Percentiles rank a stretch among this genome's conserved stretches.
These are phyloP conservation scores for Pteromalus puparum DNA, from an alignment of 1,140 invertebrate species.

Conservation along the genomic window DNA sequence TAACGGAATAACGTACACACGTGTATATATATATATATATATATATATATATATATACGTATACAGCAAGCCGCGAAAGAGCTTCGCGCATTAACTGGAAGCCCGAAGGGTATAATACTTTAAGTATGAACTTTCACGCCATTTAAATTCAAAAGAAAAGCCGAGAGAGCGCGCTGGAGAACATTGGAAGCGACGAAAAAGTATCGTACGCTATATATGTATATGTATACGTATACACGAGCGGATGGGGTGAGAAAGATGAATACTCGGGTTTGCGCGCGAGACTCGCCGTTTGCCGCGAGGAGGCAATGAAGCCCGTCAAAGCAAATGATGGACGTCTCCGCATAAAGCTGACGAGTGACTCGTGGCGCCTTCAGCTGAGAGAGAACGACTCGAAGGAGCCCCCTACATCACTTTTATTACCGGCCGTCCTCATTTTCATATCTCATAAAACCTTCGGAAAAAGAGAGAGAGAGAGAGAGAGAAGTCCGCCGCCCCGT, in stretches of 20 bases:
- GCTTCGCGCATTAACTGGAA: constrained; percentile 18
- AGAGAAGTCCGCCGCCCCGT: constrained; percentile 63
- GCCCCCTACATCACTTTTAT: constrained; percentile 79
- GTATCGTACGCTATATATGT: not conserved
- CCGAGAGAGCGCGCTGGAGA: not conserved
- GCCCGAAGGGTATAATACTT: constrained; percentile 32
- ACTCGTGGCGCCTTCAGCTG: constrained; percentile 75
- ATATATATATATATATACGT: too few species aligned
- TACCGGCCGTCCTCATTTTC: constrained; percentile 78
- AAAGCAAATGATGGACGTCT: constrained; percentile 75
- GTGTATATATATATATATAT: too few species aligned
- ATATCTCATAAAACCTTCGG: constrained; percentile 76
- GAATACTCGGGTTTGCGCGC: not conserved
- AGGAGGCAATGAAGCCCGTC: constrained; percentile 74
- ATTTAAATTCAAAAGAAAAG: constrained; percentile 46
- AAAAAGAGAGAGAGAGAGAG: not conserved
- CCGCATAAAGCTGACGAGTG: constrained; percentile 78
- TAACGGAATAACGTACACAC: not conserved
- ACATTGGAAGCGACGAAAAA: constrained; percentile 36
- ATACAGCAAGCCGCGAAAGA: not conserved
- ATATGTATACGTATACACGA: not conserved
- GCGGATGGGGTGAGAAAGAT: constrained; percentile 31
- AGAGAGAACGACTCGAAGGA: constrained; percentile 74
- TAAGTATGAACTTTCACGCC: constrained; percentile 37
- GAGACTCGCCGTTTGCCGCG: not conserved